Percentiles rank a stretch among this genome's conserved stretches.
Evolutionary conservation across 2,113 vertebrate species (phyloP).

Genomic region (Xiphophorus maculatus): DNA sequence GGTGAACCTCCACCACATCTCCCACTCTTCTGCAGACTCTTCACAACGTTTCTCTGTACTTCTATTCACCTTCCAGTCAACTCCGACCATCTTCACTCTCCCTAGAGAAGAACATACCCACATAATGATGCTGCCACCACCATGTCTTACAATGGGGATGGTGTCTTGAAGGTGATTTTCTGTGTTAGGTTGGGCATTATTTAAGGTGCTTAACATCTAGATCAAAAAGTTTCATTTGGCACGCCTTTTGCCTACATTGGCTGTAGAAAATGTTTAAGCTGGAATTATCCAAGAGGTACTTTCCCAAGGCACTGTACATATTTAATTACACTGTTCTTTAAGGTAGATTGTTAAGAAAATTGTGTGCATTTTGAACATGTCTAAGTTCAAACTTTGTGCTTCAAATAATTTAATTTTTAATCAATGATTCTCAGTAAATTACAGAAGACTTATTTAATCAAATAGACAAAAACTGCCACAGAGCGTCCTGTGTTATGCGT

Average conservation of each 20-base stretch:
- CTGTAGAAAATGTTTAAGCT: neutral
- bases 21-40: no score
- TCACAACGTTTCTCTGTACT: no score
- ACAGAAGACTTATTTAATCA: neutral
- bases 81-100: no score
- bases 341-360: neutral
- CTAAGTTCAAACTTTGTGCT: neutral
- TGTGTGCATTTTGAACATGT: neutral
- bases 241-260: neutral
- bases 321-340: neutral
- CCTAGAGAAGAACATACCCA: no score
- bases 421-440: constrained; percentile 1
- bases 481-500: constrained; percentile 1
- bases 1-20: no score
- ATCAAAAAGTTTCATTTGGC: neutral
- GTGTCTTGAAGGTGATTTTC: no score
- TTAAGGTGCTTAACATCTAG: neutral
- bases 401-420: neutral
- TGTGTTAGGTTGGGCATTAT: no score
- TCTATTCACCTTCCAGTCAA: no score
- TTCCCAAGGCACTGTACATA: neutral
- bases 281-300: neutral
- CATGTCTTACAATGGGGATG: no score
- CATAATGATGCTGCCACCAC: no score
- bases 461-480: neutral